These are phyloP conservation scores for Betta splendens DNA, from an alignment of 2,797 vertebrate genomes.

Conservation along the genomic window DNA sequence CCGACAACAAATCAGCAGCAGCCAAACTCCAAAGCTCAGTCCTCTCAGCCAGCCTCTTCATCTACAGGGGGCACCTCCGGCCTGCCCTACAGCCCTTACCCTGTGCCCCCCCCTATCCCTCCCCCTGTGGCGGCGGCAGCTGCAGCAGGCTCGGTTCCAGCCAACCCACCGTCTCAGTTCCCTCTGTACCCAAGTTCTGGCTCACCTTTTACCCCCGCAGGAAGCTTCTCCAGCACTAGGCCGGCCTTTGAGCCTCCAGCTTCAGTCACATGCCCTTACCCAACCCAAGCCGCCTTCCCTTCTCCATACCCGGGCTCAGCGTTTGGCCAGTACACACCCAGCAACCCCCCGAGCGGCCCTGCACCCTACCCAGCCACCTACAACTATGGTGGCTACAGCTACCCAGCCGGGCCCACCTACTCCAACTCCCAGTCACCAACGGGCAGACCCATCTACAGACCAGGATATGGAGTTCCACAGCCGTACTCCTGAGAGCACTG, in stretches of 20 bases:
- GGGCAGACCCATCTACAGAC: slow-evolving; percentile 79
- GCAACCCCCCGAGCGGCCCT: slow-evolving; percentile 42
- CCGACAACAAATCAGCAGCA: slow-evolving; percentile 59
- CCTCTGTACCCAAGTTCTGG: slow-evolving; percentile 76
- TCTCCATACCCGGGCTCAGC: slow-evolving; percentile 73
- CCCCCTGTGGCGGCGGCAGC: slow-evolving; percentile 31
- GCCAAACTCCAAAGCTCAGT: slow-evolving; percentile 55
- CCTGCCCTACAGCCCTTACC: slow-evolving; percentile 80
- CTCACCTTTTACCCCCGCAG: slow-evolving; percentile 65
- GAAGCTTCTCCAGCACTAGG: slow-evolving; percentile 66
- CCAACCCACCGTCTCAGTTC: slow-evolving; percentile 70
- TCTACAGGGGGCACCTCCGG: slow-evolving; percentile 40
- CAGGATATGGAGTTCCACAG: slow-evolving; percentile 83
- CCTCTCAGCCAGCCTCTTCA: slow-evolving; percentile 55
- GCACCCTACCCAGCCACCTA: slow-evolving; percentile 75
- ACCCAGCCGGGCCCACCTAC: slow-evolving; percentile 69
- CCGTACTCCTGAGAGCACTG: slow-evolving; percentile 78
- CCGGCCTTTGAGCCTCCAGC: slow-evolving; percentile 65
- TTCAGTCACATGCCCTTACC: slow-evolving; percentile 81
- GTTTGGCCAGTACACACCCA: slow-evolving; percentile 79
- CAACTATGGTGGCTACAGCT: slow-evolving; percentile 78
- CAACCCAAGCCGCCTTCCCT: slow-evolving; percentile 81
- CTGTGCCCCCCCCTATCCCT: slow-evolving; percentile 59
- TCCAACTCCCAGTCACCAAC: slow-evolving; percentile 76
- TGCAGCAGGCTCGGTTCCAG: slow-evolving; percentile 61